A percentile compares a stretch with the other conserved stretches of the same genome.
phyloP scores from a whole-genome alignment of 2,888 invertebrate genomes.

The Luperina nickerlii region DNA sequence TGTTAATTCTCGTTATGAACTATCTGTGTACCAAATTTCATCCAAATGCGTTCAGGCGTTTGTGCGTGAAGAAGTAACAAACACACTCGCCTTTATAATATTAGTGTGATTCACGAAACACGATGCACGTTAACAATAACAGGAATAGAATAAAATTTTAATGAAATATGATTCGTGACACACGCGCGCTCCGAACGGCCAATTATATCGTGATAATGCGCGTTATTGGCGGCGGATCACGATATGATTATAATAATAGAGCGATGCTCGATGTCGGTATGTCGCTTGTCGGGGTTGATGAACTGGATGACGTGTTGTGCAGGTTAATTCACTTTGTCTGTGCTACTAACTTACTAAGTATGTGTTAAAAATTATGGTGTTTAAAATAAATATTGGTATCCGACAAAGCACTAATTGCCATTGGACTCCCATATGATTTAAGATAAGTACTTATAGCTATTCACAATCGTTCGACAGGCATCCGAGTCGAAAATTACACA shows the following conservation, averaged over 20 bases:
- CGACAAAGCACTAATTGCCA: background rate
- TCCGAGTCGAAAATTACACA: no score
- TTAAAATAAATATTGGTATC: constrained; percentile 4
- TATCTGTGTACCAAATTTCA: no score
- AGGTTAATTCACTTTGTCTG: constrained; percentile 41
- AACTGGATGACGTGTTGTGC: constrained; percentile 48
- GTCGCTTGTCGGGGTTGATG: constrained; percentile 46
- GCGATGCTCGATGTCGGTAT: constrained; percentile 37
- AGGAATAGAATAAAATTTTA: constrained; percentile 23
- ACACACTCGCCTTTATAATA: no score
- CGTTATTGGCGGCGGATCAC: constrained; percentile 62
- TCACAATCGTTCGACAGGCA: no score
- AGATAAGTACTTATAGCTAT: background rate
- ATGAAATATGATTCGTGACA: constrained; percentile 63
- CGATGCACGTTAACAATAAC: constrained; percentile 14
- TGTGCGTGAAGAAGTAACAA: no score
- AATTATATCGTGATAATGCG: constrained; percentile 61
- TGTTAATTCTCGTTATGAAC: no score
- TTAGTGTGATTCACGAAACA: constrained; percentile 14
- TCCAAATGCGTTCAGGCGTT: no score
- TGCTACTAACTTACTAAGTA: background rate
- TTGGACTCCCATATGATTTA: background rate
- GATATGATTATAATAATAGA: constrained; percentile 63
- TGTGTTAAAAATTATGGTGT: background rate
- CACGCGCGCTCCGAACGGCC: constrained; percentile 56